Evolutionary conservation across 2,888 invertebrate genomes (phyloP).

Genomic region (Drosophila nigricruria): DNA sequence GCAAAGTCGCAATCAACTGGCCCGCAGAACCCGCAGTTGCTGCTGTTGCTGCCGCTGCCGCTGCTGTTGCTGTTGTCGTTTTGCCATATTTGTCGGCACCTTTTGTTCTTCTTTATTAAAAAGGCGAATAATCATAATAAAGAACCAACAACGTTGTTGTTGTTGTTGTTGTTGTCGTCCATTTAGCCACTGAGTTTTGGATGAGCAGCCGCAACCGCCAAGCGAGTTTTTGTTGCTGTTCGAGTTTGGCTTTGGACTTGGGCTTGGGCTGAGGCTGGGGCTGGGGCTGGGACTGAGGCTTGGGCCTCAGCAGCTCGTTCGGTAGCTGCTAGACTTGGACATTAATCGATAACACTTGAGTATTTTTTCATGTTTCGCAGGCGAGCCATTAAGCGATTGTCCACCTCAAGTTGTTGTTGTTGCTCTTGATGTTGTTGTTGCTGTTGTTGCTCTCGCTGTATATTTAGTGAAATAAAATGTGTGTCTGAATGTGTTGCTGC

Average conservation of each 20-base stretch:
- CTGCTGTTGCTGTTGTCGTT: slow-evolving; percentile 56
- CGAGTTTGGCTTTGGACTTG: slow-evolving; percentile 14
- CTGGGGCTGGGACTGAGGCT: slow-evolving; percentile 11
- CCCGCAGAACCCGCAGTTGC: slow-evolving; percentile 39
- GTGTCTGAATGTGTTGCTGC: slow-evolving; percentile 48
- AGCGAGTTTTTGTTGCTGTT: slow-evolving; percentile 59
- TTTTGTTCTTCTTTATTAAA: slow-evolving; percentile 81
- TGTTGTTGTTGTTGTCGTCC: slow-evolving; percentile 72
- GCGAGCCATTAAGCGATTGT: slow-evolving; percentile 86
- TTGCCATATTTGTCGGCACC: slow-evolving; percentile 81
- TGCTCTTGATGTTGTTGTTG: slow-evolving; percentile 31
- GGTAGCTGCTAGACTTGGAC: slow-evolving; percentile 85
- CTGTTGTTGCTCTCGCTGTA: slow-evolving; percentile 36
- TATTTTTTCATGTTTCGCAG: slow-evolving; percentile 86
- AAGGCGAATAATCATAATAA: slow-evolving; percentile 80
- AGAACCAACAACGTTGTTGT: slow-evolving; percentile 74
- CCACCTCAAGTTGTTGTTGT: slow-evolving; percentile 65
- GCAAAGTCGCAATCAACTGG: slow-evolving; percentile 53
- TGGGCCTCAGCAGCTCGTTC: slow-evolving; percentile 81
- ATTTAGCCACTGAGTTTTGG: slow-evolving; percentile 82
- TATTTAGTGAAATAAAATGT: slow-evolving; percentile 62
- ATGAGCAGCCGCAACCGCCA: slow-evolving; percentile 74
- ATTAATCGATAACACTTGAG: slow-evolving; percentile 86
- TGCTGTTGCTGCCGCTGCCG: slow-evolving; percentile 5
- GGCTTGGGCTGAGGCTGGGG: slow-evolving; percentile 19